These are phyloP conservation scores for Eupithecia abbreviata DNA, from an alignment of 2,888 invertebrate species.

Conservation along the genomic window DNA sequence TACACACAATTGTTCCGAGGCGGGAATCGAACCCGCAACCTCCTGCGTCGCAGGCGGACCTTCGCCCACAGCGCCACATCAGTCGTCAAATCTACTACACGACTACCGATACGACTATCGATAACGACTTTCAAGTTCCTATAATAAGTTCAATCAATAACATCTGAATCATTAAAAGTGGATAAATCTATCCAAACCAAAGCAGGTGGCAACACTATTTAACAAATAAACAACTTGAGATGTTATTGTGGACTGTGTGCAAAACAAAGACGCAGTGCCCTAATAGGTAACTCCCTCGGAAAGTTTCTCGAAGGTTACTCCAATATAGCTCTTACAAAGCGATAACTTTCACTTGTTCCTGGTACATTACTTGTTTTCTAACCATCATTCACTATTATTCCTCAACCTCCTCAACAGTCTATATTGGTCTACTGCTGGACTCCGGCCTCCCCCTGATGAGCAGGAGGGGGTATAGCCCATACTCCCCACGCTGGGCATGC, in stretches of 20 bases:
- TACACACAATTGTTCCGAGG: too few species aligned
- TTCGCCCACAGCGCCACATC: too few species aligned
- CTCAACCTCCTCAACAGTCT: too few species aligned
- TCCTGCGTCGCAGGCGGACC: too few species aligned
- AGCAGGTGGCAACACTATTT: constrained; percentile 7
- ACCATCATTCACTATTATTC: too few species aligned
- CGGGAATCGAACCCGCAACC: too few species aligned
- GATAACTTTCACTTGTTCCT: not conserved
- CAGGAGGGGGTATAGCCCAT: too few species aligned
- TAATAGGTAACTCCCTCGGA: constrained; percentile 21
- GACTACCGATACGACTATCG: too few species aligned
- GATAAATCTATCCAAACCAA: constrained; percentile 11
- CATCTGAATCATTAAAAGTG: not conserved
- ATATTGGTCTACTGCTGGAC: too few species aligned
- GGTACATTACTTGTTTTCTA: not conserved
- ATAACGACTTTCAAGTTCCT: not conserved
- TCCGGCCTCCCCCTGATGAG: too few species aligned
- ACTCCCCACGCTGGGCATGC: too few species aligned
- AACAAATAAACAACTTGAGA: constrained; percentile 30
- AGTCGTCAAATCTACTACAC: too few species aligned
- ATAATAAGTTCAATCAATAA: not conserved
- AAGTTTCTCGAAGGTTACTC: not conserved
- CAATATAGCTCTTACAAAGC: not conserved
- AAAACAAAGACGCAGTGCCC: constrained; percentile 42
- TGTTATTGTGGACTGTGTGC: constrained; percentile 38